Percentiles rank a stretch among this genome's conserved stretches.
These are phyloP conservation scores for Sicus ferrugineus DNA, from an alignment of 2,888 invertebrate species.

Conservation along the genomic window DNA sequence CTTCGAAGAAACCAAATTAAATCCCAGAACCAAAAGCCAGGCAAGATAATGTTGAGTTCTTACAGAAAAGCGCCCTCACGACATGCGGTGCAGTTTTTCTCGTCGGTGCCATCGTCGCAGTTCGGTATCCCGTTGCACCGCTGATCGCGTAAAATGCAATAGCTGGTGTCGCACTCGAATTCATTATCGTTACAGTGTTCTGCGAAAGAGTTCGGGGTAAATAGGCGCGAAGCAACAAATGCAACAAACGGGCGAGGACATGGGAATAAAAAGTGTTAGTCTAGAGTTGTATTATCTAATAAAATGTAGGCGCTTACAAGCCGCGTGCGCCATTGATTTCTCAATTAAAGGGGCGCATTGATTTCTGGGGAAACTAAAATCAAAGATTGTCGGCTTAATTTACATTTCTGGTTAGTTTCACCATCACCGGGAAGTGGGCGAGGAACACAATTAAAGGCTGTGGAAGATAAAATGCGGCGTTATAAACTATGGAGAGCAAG, in stretches of 20 bases:
- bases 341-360: too few relatives aligned
- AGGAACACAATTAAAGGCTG: too few relatives aligned
- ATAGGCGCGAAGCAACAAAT: background rate
- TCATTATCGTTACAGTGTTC: conserved; percentile 64
- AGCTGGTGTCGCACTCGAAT: conserved; percentile 70
- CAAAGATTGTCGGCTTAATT: too few relatives aligned
- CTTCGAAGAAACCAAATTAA: background rate
- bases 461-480: too few relatives aligned
- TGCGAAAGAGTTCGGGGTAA: conserved; percentile 42
- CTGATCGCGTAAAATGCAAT: conserved; percentile 69
- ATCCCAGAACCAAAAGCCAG: conserved; percentile 1
- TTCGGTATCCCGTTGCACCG: conserved; percentile 67
- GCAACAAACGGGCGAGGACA: background rate
- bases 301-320: too few relatives aligned
- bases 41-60: conserved; percentile 43
- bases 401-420: too few relatives aligned
- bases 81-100: conserved; percentile 64
- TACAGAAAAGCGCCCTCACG: conserved; percentile 63
- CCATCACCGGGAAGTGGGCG: too few relatives aligned
- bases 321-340: too few relatives aligned
- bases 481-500: too few relatives aligned
- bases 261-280: background rate
- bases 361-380: too few relatives aligned
- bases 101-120: conserved; percentile 68
- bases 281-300: too few relatives aligned